Evolutionary conservation across 2,113 vertebrate species (phyloP).

Genomic region (Ellobius talpinus): DNA sequence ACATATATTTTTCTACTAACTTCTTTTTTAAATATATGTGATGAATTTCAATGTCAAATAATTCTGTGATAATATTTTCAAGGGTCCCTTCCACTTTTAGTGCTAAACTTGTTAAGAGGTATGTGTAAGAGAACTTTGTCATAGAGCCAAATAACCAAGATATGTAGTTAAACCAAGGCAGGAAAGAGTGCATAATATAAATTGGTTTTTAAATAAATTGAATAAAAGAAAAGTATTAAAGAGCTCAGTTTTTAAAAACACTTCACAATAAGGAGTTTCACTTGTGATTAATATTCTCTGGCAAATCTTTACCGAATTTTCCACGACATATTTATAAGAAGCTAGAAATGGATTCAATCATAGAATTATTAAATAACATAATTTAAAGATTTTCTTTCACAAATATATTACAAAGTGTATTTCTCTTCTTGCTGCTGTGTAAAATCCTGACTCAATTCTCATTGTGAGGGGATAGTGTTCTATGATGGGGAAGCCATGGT

Average conservation of each 20-base stretch:
- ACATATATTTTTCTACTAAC: not conserved
- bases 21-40: not conserved
- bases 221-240: not conserved
- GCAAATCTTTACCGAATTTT: not conserved
- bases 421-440: not conserved
- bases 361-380: not conserved
- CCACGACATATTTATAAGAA: not conserved
- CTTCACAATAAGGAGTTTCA: not conserved
- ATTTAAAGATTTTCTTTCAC: not conserved
- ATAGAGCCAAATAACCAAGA: not conserved
- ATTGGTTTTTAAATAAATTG: not conserved
- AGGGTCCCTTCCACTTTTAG: not conserved
- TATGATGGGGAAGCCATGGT: not conserved
- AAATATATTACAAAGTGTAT: not conserved
- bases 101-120: not conserved
- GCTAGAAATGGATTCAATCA: not conserved
- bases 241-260: not conserved
- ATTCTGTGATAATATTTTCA: not conserved
- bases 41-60: slow-evolving; percentile 25
- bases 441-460: not conserved
- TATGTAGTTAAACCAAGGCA: not conserved
- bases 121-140: not conserved
- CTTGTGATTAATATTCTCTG: not conserved
- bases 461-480: not conserved
- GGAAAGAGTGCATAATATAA: not conserved